Base-by-base conservation (phyloP, 1,140 invertebrate species). In the Drosophila gunungcola region DNA sequence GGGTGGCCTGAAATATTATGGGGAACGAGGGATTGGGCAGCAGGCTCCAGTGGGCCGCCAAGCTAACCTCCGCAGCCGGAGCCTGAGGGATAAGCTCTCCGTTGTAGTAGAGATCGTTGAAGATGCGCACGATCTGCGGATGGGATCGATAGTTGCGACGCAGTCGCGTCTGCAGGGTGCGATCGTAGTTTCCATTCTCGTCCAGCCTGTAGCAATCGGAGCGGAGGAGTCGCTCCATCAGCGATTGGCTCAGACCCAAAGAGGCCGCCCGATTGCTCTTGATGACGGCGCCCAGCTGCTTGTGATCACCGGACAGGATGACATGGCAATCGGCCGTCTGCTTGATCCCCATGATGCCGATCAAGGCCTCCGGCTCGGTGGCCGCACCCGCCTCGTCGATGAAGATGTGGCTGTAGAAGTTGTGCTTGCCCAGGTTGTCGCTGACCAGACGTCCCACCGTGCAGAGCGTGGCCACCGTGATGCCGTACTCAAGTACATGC, bases 311-410 rank as follows among this genome's bases (percentile, higher is more conserved):
- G 46, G 96, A 95, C 53, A 98, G 92, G 43, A 98, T 93, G 3
- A 97, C 92, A 90, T 95, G 48, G 79, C 91, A 84, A 21, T 62
- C 45, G 2, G 48, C 45, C 12, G 83, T 65, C 54, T 92, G 76
- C 9, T 85, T 91, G 38, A 94, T 83, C 27, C 93, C 91, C 81
- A 93, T 79, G 5, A 95, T 88, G 2, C 96, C 95, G 80, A 97
- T 95, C 55, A 97, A 81, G 7, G 94, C 93, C 74, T 97, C 96
- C 3, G 97, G 95, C 92, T 98, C 97, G 2, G 93, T 95, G 1
- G 95, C 95, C 82, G 97, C 97, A n/a, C 96, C 97, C 39, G 96
- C 96, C 93, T 98, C 97, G 92, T 98, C 97, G 75, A 98, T 95
- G 86, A 98, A 97, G 45, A 97, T 92, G 90, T 97, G 96, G 5